Base-by-base conservation (phyloP, 2,797 vertebrate species). In the Rhinoraja longicauda region DNA sequence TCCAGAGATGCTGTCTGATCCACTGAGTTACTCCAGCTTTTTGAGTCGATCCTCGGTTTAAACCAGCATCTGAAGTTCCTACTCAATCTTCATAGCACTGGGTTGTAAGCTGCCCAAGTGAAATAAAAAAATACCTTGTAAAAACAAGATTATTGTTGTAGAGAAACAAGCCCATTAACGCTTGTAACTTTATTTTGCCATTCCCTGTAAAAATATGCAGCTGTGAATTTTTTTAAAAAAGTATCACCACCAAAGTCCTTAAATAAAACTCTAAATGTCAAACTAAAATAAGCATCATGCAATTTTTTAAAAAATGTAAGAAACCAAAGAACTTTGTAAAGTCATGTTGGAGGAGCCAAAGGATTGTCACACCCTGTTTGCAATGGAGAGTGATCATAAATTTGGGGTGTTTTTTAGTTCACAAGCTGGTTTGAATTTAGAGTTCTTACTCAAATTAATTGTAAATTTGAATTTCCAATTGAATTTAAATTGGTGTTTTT, bases 121-220 rank as follows among this genome's bases (percentile, higher is more conserved):
- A 53, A 53, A 53, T 53, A 53, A 5, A 53, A 53, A 53, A 53
- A 53, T 5, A 53, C 45, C 45, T 53, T 73, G 45, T 53, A 53
- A 53, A 53, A 53, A 53, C 45, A 53, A 45, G 45, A 53, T 53
- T 67, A 67, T 17, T 12, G 64, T 67, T 17, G 64, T 93, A 17
- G 94, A 84, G 95, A 94, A 94, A 94, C 93, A 94, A 21, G 95
- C 93, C 93, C 95, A 94, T 93, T 94, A 24, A 24, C 94, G 92
- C 2, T 76, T 94, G 94, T 94, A 93, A 72, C 82, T 36, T 19
- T 73, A 73, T 73, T 73, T 73, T 24, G 21, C 6, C 70, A 53
- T 53, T 53, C 4, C 4, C 45, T 53, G 45, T 53, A 53, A 53
- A 45, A 53, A 53, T 53, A 53, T 6, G 4, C 45, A 53, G 45